A percentile compares a stretch with the other conserved stretches of the same genome.
Conservation (phyloP, 2,888 invertebrate genomes). For the Cyclophora albipunctata region DNA sequence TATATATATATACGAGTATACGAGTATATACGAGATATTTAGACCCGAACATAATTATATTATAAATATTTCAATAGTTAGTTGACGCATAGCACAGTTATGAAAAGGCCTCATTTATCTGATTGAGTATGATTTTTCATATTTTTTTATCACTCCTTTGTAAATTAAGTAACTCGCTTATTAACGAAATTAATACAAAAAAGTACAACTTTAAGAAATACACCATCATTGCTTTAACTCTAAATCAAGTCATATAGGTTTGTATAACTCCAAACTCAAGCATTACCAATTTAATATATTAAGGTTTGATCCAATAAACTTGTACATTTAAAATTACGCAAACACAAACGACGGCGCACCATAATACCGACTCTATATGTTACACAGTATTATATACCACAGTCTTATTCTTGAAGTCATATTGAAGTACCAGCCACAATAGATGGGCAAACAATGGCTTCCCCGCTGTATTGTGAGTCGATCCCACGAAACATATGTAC, state of each 20-base stretch:
- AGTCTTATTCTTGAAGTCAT: constrained; percentile 23
- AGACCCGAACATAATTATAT: too few relatives aligned
- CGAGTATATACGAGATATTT: too few relatives aligned
- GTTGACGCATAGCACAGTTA: too few relatives aligned
- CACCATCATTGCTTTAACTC: neutral
- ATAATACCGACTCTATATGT: constrained; percentile 1
- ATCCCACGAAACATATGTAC: constrained; percentile 1
- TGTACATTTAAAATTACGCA: neutral
- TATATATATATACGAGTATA: too few relatives aligned
- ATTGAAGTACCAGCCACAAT: constrained; percentile 28
- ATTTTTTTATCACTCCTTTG: too few relatives aligned
- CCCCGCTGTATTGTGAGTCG: constrained; percentile 22
- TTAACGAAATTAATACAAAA: too few relatives aligned
- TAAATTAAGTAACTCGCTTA: too few relatives aligned
- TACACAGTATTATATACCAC: neutral
- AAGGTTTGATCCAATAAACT: neutral
- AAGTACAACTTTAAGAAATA: too few relatives aligned
- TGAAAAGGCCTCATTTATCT: too few relatives aligned
- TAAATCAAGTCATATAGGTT: neutral
- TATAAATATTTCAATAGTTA: too few relatives aligned
- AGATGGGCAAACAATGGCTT: constrained; percentile 28
- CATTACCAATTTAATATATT: neutral
- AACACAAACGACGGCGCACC: neutral
- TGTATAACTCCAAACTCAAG: neutral
- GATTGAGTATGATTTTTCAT: too few relatives aligned